phyloP scores from a whole-genome alignment of 1,140 invertebrate genomes.

The Ephestia elutella region DNA sequence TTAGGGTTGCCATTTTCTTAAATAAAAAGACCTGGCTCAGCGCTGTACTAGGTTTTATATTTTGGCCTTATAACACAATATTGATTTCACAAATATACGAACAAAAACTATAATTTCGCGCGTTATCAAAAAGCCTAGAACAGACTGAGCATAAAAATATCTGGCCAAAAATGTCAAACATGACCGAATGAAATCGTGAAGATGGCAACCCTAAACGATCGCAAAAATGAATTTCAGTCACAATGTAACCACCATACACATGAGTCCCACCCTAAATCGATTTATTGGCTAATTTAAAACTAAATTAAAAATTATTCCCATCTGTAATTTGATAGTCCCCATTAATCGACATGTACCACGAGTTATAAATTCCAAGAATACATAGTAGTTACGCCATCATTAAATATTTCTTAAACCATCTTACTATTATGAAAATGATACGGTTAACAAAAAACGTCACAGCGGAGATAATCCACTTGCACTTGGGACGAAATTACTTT shows the following conservation, averaged over 20 bases:
- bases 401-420: slow-evolving; percentile 1
- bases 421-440: slow-evolving; percentile 19
- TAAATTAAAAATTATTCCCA: slow-evolving; percentile 17
- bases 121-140: too few species aligned
- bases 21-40: too few species aligned
- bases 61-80: too few species aligned
- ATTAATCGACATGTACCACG: slow-evolving; percentile 9
- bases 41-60: too few species aligned
- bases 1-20: too few species aligned
- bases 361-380: slow-evolving; percentile 11
- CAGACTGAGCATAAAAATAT: too few species aligned
- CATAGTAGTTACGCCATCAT: background rate
- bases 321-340: slow-evolving; percentile 9
- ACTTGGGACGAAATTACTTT: slow-evolving; percentile 26
- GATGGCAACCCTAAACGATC: background rate
- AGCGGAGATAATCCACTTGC: slow-evolving; percentile 13
- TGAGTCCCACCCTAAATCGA: slow-evolving; percentile 11
- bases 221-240: slow-evolving; percentile 14
- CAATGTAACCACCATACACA: slow-evolving; percentile 12
- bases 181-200: too few species aligned
- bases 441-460: slow-evolving; percentile 12
- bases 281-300: slow-evolving; percentile 19
- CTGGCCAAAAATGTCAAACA: too few species aligned
- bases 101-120: too few species aligned
- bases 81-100: too few species aligned